A percentile compares a stretch with the other conserved stretches of the same genome.
These are phyloP conservation scores for Aleiodes sp. DNA, from an alignment of 1,140 invertebrate species.

Conservation along the genomic window DNA sequence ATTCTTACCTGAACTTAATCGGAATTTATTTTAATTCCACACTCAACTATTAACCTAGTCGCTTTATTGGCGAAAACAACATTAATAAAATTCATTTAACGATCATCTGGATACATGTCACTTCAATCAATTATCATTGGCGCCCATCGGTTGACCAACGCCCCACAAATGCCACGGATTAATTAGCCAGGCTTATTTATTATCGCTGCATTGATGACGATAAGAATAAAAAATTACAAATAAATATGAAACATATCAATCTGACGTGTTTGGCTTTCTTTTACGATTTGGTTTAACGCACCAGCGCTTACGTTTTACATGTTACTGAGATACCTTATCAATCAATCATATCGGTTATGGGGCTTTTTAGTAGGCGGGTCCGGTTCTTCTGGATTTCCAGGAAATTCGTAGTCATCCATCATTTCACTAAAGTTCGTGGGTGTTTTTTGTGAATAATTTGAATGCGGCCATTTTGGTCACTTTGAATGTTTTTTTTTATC, in stretches of 20 bases:
- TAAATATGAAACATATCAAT: too few species aligned
- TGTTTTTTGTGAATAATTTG: too few species aligned
- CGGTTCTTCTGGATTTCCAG: background rate
- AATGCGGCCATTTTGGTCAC: too few species aligned
- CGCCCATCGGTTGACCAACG: background rate
- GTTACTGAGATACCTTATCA: background rate
- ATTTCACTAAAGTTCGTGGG: background rate
- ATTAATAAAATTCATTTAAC: constrained; percentile 1
- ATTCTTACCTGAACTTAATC: too few species aligned
- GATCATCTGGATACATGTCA: background rate
- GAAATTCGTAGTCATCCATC: background rate
- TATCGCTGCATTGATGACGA: background rate
- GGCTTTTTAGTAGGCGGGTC: background rate
- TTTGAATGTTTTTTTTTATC: too few species aligned
- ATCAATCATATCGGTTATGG: background rate
- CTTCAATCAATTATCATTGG: constrained; percentile 1
- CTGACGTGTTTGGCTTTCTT: background rate
- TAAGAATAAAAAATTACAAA: too few species aligned
- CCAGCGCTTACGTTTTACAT: background rate
- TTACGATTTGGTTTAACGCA: background rate
- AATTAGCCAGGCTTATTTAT: background rate
- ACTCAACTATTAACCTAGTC: background rate
- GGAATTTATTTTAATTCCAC: background rate
- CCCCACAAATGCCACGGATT: background rate
- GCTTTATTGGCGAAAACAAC: background rate